Evolutionary conservation across 2,113 vertebrate species (phyloP), one percentile per base, ranked within the genome.

Genomic region (Micronisus gabar): DNA sequence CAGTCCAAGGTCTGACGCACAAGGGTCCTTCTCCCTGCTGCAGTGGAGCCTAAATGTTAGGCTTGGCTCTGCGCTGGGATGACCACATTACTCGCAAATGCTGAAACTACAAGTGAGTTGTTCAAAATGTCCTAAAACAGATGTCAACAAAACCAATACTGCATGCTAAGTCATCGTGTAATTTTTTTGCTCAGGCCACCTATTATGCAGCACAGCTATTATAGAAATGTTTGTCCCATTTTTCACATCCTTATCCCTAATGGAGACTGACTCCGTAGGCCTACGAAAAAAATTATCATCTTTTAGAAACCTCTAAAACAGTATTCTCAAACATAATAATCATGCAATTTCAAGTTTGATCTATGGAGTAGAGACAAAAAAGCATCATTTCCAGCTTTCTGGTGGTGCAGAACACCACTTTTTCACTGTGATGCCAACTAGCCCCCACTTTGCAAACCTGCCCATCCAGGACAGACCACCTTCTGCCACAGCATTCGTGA

Each of bases 161-260:
- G 38, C 86, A 25, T 11, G n/a, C 80, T 74, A 78, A 84, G 34
- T 72, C 36, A 67, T 20, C 90, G 5, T 55, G 7, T 70, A 66
- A 86, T 63, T 88, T 55, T 53, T 94, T 56, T 95, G 68, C 83
- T 74, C 80, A 84, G 86, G 80, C 82, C 92, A 86, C 52, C 59
- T 73, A 61, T 95, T 83, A 92, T 2, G 10, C 72, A 90, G 90
- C 68, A 81, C 80, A 72, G 90, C 86, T 88, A 79, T 93, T 95
- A 88, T 38, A 68, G 83, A 92, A 67, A 63, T 5, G 22, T 52
- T 61, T 38, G 52, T 34, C 72, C 50, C 5, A 23, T 68, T 93
- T 76, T 88, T 65, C 78, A 82, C 52, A 23, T 84, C 73, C 36
- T 55, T 61, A 47, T 93, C 73, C 73, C 87, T 63, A 61, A 53